Conservation (phyloP, 2,797 vertebrate species). For the Myotis daubentonii region DNA sequence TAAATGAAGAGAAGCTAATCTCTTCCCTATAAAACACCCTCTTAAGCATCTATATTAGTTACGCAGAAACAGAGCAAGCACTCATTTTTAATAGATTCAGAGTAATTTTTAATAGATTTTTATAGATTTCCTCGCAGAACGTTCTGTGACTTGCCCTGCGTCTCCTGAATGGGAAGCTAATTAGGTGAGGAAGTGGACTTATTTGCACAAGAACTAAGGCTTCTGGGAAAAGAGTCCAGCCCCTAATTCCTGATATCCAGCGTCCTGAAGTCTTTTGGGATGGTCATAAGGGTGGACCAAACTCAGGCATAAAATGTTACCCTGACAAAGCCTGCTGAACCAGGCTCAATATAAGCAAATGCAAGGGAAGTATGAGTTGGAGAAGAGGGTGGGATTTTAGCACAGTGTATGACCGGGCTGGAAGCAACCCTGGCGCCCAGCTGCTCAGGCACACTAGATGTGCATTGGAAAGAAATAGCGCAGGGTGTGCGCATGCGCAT, state of each 20-base stretch:
- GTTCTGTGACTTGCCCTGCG: background rate
- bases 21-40: background rate
- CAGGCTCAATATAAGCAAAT: background rate
- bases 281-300: background rate
- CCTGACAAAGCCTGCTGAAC: background rate
- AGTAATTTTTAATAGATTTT: too few species aligned
- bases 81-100: background rate
- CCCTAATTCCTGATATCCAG: background rate
- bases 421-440: background rate
- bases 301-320: background rate
- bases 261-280: background rate
- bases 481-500: background rate
- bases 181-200: background rate
- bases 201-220: too few species aligned
- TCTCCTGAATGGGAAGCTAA: background rate
- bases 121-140: background rate
- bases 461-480: background rate
- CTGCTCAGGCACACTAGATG: too few species aligned
- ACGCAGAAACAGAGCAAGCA: background rate
- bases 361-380: background rate
- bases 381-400: background rate
- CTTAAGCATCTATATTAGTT: background rate
- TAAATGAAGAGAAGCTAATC: background rate
- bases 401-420: too few species aligned
- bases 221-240: background rate